A percentile compares a stretch with the other conserved stretches of the same genome.
Conservation (phyloP, 92 coral and sea anemone genomes). For the Epizoanthus fatuus region DNA sequence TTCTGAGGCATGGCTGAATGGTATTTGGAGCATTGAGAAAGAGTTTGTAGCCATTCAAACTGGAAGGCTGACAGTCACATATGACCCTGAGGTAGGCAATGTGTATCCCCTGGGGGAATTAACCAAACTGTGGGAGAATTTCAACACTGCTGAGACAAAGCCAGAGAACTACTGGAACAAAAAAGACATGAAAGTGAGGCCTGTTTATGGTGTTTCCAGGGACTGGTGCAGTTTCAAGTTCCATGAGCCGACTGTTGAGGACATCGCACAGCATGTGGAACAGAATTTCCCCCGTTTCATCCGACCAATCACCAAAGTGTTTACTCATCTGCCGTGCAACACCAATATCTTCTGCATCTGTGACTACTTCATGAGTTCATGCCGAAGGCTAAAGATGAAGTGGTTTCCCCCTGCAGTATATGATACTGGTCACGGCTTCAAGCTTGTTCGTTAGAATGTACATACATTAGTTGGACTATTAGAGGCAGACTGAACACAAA, state of each 20-base stretch:
- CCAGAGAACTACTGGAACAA: slow-evolving; percentile 72
- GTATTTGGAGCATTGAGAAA: slow-evolving; percentile 79
- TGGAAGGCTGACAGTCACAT: slow-evolving; percentile 71
- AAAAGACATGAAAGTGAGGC: slow-evolving; percentile 77
- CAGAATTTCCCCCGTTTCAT: slow-evolving; percentile 94
- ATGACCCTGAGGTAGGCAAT: slow-evolving; percentile 87
- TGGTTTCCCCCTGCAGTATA: slow-evolving; percentile 96
- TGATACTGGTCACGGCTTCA: slow-evolving; percentile 99
- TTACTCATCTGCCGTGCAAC: slow-evolving; percentile 90
- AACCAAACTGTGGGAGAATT: slow-evolving; percentile 90
- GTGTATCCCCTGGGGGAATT: slow-evolving; percentile 91
- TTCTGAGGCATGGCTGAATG: slow-evolving; percentile 91
- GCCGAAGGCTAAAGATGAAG: slow-evolving; percentile 92
- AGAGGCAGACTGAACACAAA: no score
- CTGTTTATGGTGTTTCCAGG: slow-evolving; percentile 90
- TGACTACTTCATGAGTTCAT: slow-evolving; percentile 82
- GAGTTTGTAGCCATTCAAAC: slow-evolving; percentile 94
- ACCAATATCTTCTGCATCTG: slow-evolving; percentile 87
- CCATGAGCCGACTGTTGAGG: slow-evolving; percentile 96
- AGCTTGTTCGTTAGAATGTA: slow-evolving; percentile 71
- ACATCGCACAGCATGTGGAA: slow-evolving; percentile 92
- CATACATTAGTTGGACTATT: neutral
- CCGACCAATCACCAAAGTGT: slow-evolving; percentile 93
- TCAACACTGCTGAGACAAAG: slow-evolving; percentile 72
- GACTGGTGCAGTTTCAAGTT: slow-evolving; percentile 96